Evolutionary conservation across 92 coral and sea anemone species (phyloP).

Genomic region (Meandrina meandrites): DNA sequence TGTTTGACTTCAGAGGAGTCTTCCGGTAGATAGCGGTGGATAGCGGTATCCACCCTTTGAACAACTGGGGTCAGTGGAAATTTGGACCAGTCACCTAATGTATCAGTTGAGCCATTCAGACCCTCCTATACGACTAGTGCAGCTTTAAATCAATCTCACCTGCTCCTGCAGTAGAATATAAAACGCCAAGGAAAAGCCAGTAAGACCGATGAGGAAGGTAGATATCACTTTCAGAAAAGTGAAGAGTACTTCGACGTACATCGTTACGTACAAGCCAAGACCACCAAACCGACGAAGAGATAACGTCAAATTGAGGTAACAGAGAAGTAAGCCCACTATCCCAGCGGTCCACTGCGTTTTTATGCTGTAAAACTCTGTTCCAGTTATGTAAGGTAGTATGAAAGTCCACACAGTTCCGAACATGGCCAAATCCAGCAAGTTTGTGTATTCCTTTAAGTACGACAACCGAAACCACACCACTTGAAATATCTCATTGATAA

Average conservation of each 20-base stretch:
- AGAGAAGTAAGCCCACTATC: constrained; percentile 60
- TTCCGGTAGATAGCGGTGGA: too few relatives aligned
- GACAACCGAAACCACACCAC: constrained; percentile 48
- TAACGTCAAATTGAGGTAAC: constrained; percentile 62
- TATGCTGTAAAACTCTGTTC: constrained; percentile 24
- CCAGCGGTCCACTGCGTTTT: constrained; percentile 69
- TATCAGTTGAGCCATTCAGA: too few relatives aligned
- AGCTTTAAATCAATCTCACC: constrained; percentile 45
- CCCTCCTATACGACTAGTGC: too few relatives aligned
- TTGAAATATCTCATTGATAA: constrained; percentile 72
- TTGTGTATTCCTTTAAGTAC: constrained; percentile 64
- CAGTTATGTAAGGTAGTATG: constrained; percentile 49
- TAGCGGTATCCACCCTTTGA: too few relatives aligned
- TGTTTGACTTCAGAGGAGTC: too few relatives aligned
- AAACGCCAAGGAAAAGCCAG: constrained; percentile 67
- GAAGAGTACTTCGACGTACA: constrained; percentile 79
- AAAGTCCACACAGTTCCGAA: constrained; percentile 44
- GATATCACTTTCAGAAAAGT: constrained; percentile 74
- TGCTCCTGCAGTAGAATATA: constrained; percentile 71
- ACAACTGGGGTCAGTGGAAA: too few relatives aligned
- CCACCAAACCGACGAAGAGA: constrained; percentile 68
- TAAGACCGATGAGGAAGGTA: constrained; percentile 58
- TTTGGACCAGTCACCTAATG: too few relatives aligned
- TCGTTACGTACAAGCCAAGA: constrained; percentile 78
- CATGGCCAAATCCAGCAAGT: constrained; percentile 55